phyloP scores from a whole-genome alignment of 2,888 invertebrate genomes.

The Polylopha cassiicola region DNA sequence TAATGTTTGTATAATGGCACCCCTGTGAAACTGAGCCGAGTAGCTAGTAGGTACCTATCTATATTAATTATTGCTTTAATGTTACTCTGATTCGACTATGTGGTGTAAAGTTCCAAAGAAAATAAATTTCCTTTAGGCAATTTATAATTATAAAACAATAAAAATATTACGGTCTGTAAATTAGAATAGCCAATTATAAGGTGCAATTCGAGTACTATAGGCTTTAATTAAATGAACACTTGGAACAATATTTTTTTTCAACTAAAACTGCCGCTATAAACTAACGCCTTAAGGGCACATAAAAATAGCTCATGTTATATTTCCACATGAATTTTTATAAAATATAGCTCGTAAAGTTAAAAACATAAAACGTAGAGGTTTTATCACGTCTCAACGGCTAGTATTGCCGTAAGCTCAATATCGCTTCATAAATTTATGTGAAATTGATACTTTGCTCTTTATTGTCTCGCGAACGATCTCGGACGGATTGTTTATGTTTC shows the following conservation, averaged over 20 bases:
- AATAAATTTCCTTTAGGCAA: too few species aligned
- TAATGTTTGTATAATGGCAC: too few species aligned
- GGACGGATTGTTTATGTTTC: conserved; percentile 1
- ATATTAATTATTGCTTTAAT: too few species aligned
- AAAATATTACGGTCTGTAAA: too few species aligned
- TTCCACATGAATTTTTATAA: conserved; percentile 55
- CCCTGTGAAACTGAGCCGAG: too few species aligned
- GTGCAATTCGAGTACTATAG: too few species aligned
- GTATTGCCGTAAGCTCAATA: conserved; percentile 57
- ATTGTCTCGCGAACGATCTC: conserved; percentile 16
- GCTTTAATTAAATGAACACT: conserved; percentile 5
- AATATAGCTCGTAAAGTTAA: conserved; percentile 65
- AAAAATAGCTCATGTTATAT: conserved; percentile 41
- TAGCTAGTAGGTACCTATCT: too few species aligned
- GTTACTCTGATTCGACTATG: too few species aligned
- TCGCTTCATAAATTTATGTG: conserved; percentile 57
- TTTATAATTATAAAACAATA: too few species aligned
- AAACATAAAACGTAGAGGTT: conserved; percentile 58
- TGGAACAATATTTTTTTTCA: conserved; percentile 4
- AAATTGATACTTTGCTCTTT: conserved; percentile 52
- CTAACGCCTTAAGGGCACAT: conserved; percentile 35
- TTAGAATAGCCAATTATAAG: too few species aligned
- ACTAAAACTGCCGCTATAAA: conserved; percentile 24
- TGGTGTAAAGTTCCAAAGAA: too few species aligned
- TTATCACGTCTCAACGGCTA: conserved; percentile 56